These are phyloP conservation scores for Tricholauxania praeusta DNA, from an alignment of 2,888 invertebrate genomes.

Conservation along the genomic window DNA sequence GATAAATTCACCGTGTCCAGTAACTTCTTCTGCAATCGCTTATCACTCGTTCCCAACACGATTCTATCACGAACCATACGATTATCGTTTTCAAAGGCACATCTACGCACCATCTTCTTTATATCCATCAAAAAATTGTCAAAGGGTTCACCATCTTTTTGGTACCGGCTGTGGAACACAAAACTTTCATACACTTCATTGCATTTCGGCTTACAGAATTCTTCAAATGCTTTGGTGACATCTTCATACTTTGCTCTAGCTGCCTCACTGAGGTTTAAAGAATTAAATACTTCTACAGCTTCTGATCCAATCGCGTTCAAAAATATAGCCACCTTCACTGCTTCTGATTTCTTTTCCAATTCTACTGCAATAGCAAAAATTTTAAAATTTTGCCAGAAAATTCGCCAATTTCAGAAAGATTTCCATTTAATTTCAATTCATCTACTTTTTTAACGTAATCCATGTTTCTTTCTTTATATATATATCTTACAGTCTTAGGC, in stretches of 20 bases:
- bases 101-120: too few species aligned
- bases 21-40: too few species aligned
- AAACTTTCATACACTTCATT: slow-evolving; percentile 42
- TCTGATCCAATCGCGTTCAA: too few species aligned
- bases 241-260: too few species aligned
- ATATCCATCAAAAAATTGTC: slow-evolving; percentile 45
- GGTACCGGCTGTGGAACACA: slow-evolving; percentile 39
- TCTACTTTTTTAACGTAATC: slow-evolving; percentile 2
- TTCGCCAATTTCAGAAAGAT: slow-evolving; percentile 49
- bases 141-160: slow-evolving; percentile 45
- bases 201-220: slow-evolving; percentile 41
- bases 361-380: slow-evolving; percentile 42
- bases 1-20: too few species aligned
- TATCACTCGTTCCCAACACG: too few species aligned
- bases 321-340: slow-evolving; percentile 46
- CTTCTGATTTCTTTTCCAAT: slow-evolving; percentile 2
- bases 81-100: slow-evolving; percentile 39
- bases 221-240: slow-evolving; percentile 47
- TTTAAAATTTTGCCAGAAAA: slow-evolving; percentile 49
- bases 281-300: too few species aligned
- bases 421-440: slow-evolving; percentile 44
- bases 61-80: slow-evolving; percentile 43
- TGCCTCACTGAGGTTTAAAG: too few species aligned
- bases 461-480: slow-evolving; percentile 1
- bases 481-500: not conserved